Evolutionary conservation across 2,888 invertebrate genomes (phyloP).

Genomic region (Caenorhabditis auriculariae): DNA sequence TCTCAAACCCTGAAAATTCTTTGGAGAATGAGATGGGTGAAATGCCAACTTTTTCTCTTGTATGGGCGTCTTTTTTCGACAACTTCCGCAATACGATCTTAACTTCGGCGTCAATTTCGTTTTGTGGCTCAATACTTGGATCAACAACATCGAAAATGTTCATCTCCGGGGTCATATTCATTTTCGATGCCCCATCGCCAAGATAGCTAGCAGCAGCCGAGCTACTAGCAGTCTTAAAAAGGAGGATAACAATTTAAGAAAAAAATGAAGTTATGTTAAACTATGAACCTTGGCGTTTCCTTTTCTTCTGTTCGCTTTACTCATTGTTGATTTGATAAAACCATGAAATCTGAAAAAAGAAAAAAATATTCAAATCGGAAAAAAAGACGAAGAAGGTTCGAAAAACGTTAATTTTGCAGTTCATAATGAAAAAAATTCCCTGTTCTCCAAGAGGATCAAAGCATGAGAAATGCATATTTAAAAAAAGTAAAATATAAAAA

Average conservation of each 20-base stretch:
- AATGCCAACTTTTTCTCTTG: constrained; percentile 50
- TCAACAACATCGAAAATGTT: constrained; percentile 20
- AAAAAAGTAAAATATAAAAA: no score
- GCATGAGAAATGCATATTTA: no score
- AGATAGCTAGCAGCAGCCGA: constrained; percentile 30
- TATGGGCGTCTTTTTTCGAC: constrained; percentile 49
- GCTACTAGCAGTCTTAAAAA: constrained; percentile 34
- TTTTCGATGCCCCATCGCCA: constrained; percentile 10
- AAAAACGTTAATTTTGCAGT: no score
- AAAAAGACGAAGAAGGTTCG: no score
- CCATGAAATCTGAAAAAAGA: no score
- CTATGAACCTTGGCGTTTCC: constrained; percentile 42
- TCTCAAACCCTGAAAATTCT: constrained; percentile 13
- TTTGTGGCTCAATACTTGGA: constrained; percentile 3
- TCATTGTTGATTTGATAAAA: no score
- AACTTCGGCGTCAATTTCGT: constrained; percentile 42
- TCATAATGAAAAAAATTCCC: no score
- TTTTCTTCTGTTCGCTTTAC: constrained; percentile 32
- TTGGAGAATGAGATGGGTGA: neutral
- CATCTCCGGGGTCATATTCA: constrained; percentile 26
- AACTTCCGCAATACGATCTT: constrained; percentile 48
- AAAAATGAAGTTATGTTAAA: neutral
- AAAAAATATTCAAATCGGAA: no score
- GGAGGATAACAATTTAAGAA: neutral
- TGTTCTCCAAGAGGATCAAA: no score